Base-by-base conservation (phyloP, 2,888 invertebrate genomes). In the Calliscelio sp. region DNA sequence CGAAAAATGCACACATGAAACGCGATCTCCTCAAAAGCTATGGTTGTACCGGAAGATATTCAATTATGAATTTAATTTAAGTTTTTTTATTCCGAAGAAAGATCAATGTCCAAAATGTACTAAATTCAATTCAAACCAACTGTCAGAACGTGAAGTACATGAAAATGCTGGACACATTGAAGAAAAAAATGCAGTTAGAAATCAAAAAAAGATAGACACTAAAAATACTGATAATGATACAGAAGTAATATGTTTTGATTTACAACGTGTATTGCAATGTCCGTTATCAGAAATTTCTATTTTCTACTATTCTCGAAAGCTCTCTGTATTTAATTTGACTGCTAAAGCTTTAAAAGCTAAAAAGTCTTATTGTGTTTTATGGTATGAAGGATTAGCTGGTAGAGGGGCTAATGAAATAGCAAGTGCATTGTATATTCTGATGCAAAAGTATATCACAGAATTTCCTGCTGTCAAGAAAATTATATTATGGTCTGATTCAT, bases 41-140 rank as follows among this genome's bases (percentile, higher is more conserved):
- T 61, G 61, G 61, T 20, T 41, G 6, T 61, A 61, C 16, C 61
- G 61, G 7, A 1, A 8, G 7, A 41, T 61, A 14, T 61, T 61
- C 16, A 41, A 61, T 24, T 11, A 59, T 11, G 59, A 59, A 20
- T 59, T 59, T 20, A 35, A 59, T 38, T 20, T 59, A 11, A 59
- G 38, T 11, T 59, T 59, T 20, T 59, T 59, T 38, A n/a, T 28
- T n/a, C 59, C 59, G 10, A 59, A 59, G 25, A 59, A 59, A 59
- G 59, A 59, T 18, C 59, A 59, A 14, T 59, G 59, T 20, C 16
- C 59, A 7, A 35, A 24, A 28, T 59, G 59, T 35, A 38, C 16
- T 6, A 51, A 24, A 51, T 38, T 14, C 5, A 10, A 32, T 32
- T 32, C 32, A 32, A 32, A 32, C 10, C 10, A 7, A 32, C 32